These are phyloP conservation scores for Clytia hemisphaerica DNA, from an alignment of 30 jellyfish, hydroid and myxozoan genomes.

Conservation along the genomic window DNA sequence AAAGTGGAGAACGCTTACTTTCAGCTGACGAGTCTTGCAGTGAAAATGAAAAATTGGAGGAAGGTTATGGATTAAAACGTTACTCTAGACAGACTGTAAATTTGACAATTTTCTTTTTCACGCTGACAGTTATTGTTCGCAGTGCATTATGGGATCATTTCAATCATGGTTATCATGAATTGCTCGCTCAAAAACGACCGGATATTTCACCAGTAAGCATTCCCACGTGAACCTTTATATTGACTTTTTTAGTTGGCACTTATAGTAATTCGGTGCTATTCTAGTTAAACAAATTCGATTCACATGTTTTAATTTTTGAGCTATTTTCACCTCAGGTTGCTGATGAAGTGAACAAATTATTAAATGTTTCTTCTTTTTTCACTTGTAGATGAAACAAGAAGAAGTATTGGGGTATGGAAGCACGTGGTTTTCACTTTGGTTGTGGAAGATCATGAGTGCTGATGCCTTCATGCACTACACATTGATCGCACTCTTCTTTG, in stretches of 20 bases:
- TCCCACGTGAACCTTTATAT: background rate
- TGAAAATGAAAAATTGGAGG: constrained; percentile 51
- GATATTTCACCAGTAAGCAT: constrained; percentile 85
- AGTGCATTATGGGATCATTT: constrained; percentile 94
- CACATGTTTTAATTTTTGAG: background rate
- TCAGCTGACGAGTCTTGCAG: constrained; percentile 31
- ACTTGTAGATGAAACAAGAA: constrained; percentile 47
- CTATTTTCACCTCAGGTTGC: background rate
- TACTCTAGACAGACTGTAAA: constrained; percentile 57
- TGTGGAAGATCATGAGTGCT: constrained; percentile 81
- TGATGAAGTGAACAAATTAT: background rate
- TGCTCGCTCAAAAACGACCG: constrained; percentile 41
- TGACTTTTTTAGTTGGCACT: background rate
- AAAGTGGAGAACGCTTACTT: constrained; percentile 60
- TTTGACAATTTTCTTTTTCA: constrained; percentile 50
- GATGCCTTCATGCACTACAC: constrained; percentile 81
- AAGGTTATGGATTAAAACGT: constrained; percentile 49
- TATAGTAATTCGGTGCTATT: too few species aligned
- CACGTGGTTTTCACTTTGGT: constrained; percentile 73
- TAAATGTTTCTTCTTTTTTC: background rate
- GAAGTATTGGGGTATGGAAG: constrained; percentile 54
- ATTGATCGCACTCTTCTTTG: constrained; percentile 44
- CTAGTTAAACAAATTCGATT: too few species aligned
- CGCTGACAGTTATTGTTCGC: constrained; percentile 56
- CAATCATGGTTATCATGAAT: constrained; percentile 45